Evolutionary conservation across 37 sponge, comb jelly and placozoan species (phyloP).

Genomic region (Crambe crambe): DNA sequence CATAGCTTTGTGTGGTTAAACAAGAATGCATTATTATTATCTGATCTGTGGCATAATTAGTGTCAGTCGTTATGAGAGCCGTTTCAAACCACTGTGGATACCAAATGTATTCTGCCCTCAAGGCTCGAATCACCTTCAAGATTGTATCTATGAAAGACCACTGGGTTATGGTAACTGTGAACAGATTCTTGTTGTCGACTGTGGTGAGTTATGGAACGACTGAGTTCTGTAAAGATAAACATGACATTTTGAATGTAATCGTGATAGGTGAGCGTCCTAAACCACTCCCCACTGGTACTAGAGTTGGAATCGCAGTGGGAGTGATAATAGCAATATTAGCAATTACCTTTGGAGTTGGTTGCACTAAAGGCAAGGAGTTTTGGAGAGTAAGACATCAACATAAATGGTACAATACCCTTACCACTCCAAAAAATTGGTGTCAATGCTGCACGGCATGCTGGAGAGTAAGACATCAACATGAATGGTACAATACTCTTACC

Average conservation of each 20-base stretch:
- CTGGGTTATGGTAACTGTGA: neutral
- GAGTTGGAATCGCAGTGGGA: neutral
- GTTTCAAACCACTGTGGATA: neutral
- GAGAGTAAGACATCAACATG: neutral
- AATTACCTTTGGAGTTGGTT: neutral
- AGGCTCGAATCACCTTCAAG: neutral
- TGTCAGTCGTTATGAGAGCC: too few relatives aligned
- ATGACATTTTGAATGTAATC: neutral
- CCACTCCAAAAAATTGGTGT: neutral
- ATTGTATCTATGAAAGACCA: neutral
- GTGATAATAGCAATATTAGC: neutral
- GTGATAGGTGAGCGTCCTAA: neutral
- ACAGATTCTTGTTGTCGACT: neutral
- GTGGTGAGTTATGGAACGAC: too few relatives aligned
- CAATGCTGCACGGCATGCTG: neutral
- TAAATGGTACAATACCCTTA: neutral
- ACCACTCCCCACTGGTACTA: neutral
- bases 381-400: neutral
- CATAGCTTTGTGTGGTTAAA: too few relatives aligned
- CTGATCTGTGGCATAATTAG: too few relatives aligned
- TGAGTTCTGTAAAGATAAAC: neutral
- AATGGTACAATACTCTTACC: neutral
- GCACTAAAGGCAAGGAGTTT: too few relatives aligned
- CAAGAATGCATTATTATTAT: too few relatives aligned
- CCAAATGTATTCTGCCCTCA: neutral